phyloP scores from a whole-genome alignment of 2,797 vertebrate species.

The Chrysocyon brachyurus region DNA sequence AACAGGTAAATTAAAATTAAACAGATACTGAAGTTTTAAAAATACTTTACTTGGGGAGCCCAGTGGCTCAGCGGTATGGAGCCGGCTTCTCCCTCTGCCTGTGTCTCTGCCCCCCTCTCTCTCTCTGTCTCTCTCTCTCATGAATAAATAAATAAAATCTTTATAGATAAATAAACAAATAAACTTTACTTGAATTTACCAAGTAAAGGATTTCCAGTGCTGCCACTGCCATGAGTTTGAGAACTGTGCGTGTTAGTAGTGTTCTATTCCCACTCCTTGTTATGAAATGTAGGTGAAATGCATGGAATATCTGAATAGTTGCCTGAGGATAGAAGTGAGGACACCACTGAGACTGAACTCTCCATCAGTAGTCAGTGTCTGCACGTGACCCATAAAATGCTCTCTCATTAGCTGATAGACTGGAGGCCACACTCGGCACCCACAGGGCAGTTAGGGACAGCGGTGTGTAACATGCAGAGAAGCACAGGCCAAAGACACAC shows the following conservation, averaged over 20 bases:
- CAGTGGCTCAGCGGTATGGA: too few species aligned
- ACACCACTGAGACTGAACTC: background rate
- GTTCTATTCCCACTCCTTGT: background rate
- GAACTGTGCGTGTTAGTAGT: background rate
- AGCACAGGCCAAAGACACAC: background rate
- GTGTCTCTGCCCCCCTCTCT: too few species aligned
- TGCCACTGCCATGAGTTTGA: background rate
- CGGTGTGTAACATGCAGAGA: background rate
- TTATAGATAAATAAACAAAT: too few species aligned
- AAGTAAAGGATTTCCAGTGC: background rate
- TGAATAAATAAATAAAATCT: too few species aligned
- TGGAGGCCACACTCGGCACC: background rate
- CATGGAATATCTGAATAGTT: background rate
- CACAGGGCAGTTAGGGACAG: background rate
- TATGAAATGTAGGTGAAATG: slow-evolving; percentile 19
- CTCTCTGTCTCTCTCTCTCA: too few species aligned
- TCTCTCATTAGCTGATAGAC: background rate
- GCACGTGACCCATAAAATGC: background rate
- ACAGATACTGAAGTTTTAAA: slow-evolving; percentile 24
- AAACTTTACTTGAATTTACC: background rate
- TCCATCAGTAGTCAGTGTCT: background rate
- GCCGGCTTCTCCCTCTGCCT: too few species aligned
- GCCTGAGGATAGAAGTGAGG: background rate
- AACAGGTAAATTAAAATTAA: slow-evolving; percentile 2
- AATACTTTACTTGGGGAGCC: background rate